Percentiles rank a stretch among this genome's conserved stretches.
Conservation (phyloP, 35 echinoderm and acorn worm genomes). For the Ptychodera flava region DNA sequence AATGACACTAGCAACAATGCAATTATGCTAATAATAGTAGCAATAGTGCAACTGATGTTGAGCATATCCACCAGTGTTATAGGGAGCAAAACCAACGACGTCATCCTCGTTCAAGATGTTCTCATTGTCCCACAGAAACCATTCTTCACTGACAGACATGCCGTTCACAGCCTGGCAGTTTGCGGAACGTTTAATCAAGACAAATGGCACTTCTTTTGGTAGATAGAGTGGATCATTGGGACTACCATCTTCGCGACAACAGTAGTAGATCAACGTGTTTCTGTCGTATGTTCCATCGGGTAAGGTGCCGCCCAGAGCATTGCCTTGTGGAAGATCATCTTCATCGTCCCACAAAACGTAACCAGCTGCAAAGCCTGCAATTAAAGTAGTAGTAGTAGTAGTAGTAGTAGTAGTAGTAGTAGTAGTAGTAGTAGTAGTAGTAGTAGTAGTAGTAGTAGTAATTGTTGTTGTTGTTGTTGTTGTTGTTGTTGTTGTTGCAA, state of each 20-base stretch:
- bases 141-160: not conserved
- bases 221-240: conserved; percentile 40
- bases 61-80: not conserved
- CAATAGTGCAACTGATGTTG: conserved; percentile 6
- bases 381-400: not conserved
- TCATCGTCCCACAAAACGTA: conserved; percentile 77
- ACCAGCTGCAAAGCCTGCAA: conserved; percentile 45
- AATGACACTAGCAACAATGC: too few relatives aligned
- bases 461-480: too few relatives aligned
- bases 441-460: too few relatives aligned
- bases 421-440: too few relatives aligned
- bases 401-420: too few relatives aligned
- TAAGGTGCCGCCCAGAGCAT: conserved; percentile 31
- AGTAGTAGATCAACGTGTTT: conserved; percentile 67
- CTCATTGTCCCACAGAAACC: conserved; percentile 11
- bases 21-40: not conserved
- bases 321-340: conserved; percentile 38
- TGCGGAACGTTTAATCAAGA: conserved; percentile 26
- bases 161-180: conserved; percentile 39
- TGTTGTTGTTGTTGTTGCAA: too few relatives aligned
- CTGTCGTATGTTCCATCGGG: conserved; percentile 54
- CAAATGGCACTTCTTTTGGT: conserved; percentile 44
- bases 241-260: conserved; percentile 54
- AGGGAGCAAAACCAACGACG: not conserved
- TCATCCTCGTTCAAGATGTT: not conserved